Evolutionary conservation across 2,888 invertebrate species (phyloP), one percentile per base, ranked within the genome.

Genomic region (Nomada lathburiana): DNA sequence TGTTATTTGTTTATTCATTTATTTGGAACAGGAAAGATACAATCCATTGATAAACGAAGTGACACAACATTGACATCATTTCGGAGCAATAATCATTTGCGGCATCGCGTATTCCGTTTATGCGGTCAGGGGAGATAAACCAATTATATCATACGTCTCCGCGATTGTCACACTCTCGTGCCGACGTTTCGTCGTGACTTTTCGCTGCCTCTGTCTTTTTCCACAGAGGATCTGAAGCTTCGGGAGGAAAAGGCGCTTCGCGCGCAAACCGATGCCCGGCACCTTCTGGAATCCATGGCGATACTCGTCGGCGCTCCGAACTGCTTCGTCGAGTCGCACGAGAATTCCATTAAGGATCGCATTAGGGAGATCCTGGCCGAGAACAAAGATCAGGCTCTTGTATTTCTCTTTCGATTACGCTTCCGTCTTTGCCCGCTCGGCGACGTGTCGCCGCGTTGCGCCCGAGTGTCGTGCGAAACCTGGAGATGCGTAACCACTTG

Each of bases 261-360:
- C 65, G 91, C 96, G 26, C 96, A 96, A 89, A 95, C 95, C 47
- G 97, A 97, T 88, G 94, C 96, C 87, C 95, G 96, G 11, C 96
- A 96, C 90, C 95, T 96, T 0, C 94, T 97, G 92, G 97, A 97
- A 91, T 96, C 97, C 0, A 93, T 97, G 75, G 96, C 97, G 10
- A 96, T 97, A 76, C 94, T 96, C 55, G 93, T 97, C 36, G 96
- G 97, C 91, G 95, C 97, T 10, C 96, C 97, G 2, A 95, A 96
- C 44, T 94, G 96, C 84, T 97, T 96, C 92, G 96, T 97, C 4
- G 98, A 98, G 90, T 96, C 97, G 0, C 96, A 97, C 76, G 97
- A 98, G 92, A 95, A 95, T 68, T 95, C 97, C 50, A 97, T 98
- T 82, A 97, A 97, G 92, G 97, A 98, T 83, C 95, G 97, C 84